phyloP scores from a whole-genome alignment of 2,797 vertebrate species.

The Artibeus jamaicensis region DNA sequence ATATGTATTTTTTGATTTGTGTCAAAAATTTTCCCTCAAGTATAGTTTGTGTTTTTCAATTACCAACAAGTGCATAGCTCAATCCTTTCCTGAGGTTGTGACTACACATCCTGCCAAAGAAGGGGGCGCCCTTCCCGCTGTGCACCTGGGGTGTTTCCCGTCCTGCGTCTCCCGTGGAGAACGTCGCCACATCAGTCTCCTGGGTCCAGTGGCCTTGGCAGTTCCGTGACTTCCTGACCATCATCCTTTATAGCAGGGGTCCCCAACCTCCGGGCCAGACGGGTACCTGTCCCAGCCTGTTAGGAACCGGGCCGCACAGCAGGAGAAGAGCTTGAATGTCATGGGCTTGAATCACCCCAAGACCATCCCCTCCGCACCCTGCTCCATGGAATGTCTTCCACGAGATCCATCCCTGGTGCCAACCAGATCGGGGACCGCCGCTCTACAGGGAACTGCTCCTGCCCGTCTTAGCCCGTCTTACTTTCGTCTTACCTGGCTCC shows the following conservation, averaged over 20 bases:
- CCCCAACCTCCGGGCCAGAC: not conserved
- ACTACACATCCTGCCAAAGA: not conserved
- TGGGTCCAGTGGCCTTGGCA: fast-evolving
- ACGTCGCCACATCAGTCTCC: fast-evolving
- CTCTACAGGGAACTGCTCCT: fast-evolving
- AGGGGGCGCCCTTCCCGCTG: fast-evolving
- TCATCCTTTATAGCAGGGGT: fast-evolving
- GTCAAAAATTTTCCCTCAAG: not conserved
- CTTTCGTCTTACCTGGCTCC: fast-evolving
- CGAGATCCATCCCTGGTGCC: no score
- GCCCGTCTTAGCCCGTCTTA: fast-evolving
- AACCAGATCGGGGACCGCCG: no score
- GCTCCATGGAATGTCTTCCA: no score
- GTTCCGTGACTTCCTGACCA: not conserved
- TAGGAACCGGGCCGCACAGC: not conserved
- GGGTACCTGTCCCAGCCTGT: no score
- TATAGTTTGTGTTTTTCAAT: not conserved
- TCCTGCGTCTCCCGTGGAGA: fast-evolving
- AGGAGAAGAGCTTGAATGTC: not conserved
- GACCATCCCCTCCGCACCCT: no score
- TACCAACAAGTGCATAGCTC: fast-evolving
- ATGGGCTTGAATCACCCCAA: not conserved
- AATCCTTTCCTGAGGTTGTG: not conserved
- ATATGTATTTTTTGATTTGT: not conserved
- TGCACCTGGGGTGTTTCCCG: fast-evolving